Percentiles rank a stretch among this genome's conserved stretches.
Conservation (phyloP, 2,797 vertebrate genomes). For the Aeoliscus strigatus region DNA sequence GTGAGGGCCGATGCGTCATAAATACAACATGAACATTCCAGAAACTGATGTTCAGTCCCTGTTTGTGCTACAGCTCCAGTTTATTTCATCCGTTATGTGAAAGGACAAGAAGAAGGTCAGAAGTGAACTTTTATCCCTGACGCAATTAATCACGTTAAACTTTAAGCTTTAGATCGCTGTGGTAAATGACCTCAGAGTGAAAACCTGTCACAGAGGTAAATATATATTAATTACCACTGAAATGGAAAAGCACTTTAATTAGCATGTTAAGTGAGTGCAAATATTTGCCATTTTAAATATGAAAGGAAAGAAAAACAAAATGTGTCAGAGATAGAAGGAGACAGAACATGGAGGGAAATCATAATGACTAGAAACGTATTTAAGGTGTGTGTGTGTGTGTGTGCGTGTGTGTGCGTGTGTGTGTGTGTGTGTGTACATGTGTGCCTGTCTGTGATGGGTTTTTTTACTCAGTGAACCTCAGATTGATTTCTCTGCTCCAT, state of each 20-base stretch:
- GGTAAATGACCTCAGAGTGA: too few species aligned
- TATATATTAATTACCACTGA: conserved; percentile 59
- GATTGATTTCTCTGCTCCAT: conserved; percentile 37
- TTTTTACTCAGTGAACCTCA: conserved; percentile 14
- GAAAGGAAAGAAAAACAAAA: conserved; percentile 5
- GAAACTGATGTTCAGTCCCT: too few species aligned
- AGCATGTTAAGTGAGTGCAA: conserved; percentile 42
- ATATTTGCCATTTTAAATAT: conserved; percentile 58
- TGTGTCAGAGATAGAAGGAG: conserved; percentile 6
- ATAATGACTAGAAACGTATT: conserved; percentile 19
- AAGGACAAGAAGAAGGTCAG: too few species aligned
- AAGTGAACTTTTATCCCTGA: too few species aligned
- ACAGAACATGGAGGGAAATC: conserved; percentile 22
- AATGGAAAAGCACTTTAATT: conserved; percentile 54
- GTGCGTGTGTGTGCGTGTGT: not conserved
- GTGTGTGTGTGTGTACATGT: not conserved
- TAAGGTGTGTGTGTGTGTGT: not conserved
- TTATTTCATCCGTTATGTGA: too few species aligned
- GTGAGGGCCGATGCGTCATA: too few species aligned
- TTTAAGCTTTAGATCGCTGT: too few species aligned
- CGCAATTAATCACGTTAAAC: too few species aligned
- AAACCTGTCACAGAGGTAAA: conserved; percentile 45
- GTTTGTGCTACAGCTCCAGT: too few species aligned
- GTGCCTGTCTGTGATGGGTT: conserved; percentile 11
- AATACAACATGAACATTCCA: too few species aligned